These are phyloP conservation scores for Phylloscopus trochiloides DNA, from an alignment of 2,113 vertebrate genomes.

Conservation along the genomic window DNA sequence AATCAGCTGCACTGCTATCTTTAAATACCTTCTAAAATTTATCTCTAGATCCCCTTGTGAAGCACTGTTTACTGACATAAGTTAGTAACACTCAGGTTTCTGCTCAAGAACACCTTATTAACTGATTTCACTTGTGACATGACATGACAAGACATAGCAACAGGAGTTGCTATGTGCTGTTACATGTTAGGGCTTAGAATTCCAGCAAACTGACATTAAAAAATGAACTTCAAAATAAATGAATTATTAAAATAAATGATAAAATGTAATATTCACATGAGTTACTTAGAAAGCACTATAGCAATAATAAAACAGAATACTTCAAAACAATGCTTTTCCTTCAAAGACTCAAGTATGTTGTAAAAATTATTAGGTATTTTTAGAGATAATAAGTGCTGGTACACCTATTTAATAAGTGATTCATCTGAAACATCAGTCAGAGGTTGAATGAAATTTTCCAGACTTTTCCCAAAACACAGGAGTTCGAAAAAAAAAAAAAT, in stretches of 20 bases:
- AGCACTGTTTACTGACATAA: not conserved
- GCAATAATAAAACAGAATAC: not conserved
- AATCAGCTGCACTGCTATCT: not conserved
- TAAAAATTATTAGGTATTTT: not conserved
- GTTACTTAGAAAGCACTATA: not conserved
- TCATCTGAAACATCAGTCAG: not conserved
- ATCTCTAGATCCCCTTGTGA: not conserved
- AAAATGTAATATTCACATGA: not conserved
- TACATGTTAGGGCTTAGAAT: not conserved
- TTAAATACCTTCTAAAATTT: not conserved
- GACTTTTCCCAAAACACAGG: not conserved
- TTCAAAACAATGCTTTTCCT: not conserved
- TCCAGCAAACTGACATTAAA: not conserved
- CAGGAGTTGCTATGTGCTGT: not conserved
- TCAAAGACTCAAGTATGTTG: not conserved
- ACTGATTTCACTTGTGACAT: not conserved
- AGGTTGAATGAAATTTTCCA: not conserved
- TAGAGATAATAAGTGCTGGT: not conserved
- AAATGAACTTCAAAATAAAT: not conserved
- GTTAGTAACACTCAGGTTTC: not conserved
- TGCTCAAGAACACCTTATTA: not conserved
- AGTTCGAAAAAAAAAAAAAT: not conserved
- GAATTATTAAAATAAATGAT: not conserved
- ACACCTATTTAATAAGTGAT: not conserved
- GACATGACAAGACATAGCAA: not conserved